Evolutionary conservation across 2,888 invertebrate species (phyloP).

Genomic region (Caenorhabditis becei): DNA sequence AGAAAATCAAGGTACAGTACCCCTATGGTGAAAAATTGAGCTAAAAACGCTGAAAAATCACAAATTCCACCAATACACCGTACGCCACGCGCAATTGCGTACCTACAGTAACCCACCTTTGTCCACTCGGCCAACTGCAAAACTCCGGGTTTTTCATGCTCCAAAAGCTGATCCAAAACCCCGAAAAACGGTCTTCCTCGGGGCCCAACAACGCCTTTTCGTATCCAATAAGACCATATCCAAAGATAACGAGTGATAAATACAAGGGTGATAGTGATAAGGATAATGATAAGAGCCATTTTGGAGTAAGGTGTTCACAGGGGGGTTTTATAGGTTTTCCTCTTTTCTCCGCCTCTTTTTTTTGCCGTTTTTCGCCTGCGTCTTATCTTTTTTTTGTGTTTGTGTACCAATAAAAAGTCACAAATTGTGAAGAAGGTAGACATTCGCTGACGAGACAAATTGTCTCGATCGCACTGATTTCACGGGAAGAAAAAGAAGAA

Average conservation of each 20-base stretch:
- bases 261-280: background rate
- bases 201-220: constrained; percentile 31
- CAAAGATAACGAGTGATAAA: constrained; percentile 22
- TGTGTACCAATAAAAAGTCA: constrained; percentile 47
- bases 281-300: constrained; percentile 14
- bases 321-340: too few relatives aligned
- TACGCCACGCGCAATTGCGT: background rate
- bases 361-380: constrained; percentile 9
- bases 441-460: too few relatives aligned
- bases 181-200: constrained; percentile 31
- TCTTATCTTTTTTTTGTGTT: background rate
- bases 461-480: too few relatives aligned
- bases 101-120: constrained; percentile 53
- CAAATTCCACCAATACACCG: too few relatives aligned
- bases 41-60: too few relatives aligned
- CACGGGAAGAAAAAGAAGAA: too few relatives aligned
- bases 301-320: background rate
- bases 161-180: constrained; percentile 25
- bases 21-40: constrained; percentile 28
- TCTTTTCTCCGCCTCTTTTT: constrained; percentile 4
- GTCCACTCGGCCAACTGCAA: constrained; percentile 42
- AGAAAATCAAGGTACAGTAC: too few relatives aligned
- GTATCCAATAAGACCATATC: constrained; percentile 52
- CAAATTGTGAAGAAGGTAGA: background rate
- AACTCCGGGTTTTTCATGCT: constrained; percentile 38